A percentile compares a stretch with the other conserved stretches of the same genome.
phyloP scores from a whole-genome alignment of 2,113 vertebrate genomes.

The Pampusana beccarii region DNA sequence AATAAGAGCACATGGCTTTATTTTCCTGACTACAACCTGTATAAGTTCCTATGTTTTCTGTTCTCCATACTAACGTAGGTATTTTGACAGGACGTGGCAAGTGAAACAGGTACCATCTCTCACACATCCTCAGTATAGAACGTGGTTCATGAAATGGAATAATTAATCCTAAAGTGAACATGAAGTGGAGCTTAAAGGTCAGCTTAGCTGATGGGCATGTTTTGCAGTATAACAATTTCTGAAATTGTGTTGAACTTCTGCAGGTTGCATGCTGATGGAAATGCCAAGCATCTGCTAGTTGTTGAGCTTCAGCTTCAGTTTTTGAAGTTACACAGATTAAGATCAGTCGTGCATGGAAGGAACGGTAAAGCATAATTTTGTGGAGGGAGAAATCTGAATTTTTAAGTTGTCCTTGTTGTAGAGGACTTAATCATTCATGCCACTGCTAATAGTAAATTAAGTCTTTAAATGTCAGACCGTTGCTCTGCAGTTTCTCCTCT shows the following conservation, averaged over 20 bases:
- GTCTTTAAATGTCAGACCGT: conserved; percentile 19
- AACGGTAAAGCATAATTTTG: neutral
- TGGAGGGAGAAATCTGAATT: neutral
- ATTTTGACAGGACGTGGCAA: neutral
- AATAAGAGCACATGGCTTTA: neutral
- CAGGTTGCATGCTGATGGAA: neutral
- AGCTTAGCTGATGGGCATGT: neutral
- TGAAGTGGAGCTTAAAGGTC: conserved; percentile 35
- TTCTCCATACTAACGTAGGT: neutral
- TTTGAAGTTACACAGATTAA: neutral
- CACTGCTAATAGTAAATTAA: conserved; percentile 11
- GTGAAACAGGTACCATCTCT: neutral
- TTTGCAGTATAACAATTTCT: conserved; percentile 11
- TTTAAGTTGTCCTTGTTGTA: neutral
- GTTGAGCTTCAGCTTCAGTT: neutral
- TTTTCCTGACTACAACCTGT: neutral
- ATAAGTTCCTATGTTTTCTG: neutral
- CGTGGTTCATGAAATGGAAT: neutral
- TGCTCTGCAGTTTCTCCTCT: neutral
- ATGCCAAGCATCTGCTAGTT: conserved; percentile 23
- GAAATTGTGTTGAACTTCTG: neutral
- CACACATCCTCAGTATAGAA: neutral
- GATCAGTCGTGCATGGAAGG: neutral
- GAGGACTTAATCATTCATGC: neutral
- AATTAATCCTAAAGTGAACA: conserved; percentile 19